phyloP scores from a whole-genome alignment of 2,888 invertebrate genomes.

The Heliconius charithonia region DNA sequence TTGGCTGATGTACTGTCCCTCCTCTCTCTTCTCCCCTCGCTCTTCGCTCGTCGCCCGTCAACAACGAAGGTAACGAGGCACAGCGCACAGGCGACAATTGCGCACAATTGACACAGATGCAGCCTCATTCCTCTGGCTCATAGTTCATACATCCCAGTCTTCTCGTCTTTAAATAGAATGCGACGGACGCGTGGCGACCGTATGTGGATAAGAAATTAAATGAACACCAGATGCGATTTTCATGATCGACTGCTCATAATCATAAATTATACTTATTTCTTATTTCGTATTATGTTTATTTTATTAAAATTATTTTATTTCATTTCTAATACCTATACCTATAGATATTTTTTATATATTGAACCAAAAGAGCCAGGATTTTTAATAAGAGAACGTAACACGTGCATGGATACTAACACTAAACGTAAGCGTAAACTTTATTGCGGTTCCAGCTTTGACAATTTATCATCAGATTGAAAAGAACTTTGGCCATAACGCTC shows the following conservation, averaged over 20 bases:
- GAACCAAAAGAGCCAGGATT: slow-evolving; percentile 2
- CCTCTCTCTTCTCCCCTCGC: slow-evolving; percentile 22
- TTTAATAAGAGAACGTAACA: slow-evolving; percentile 32
- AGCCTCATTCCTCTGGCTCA: slow-evolving; percentile 31
- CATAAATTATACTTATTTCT: slow-evolving; percentile 2
- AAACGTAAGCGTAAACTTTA: slow-evolving; percentile 41
- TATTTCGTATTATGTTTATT: neutral
- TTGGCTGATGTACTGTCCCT: slow-evolving; percentile 42
- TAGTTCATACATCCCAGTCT: slow-evolving; percentile 31
- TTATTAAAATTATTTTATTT: neutral
- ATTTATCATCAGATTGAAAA: slow-evolving; percentile 39
- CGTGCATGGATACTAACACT: slow-evolving; percentile 40
- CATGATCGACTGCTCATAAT: neutral
- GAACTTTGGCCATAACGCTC: slow-evolving; percentile 25
- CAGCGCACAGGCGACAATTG: slow-evolving; percentile 39
- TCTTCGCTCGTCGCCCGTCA: slow-evolving; percentile 30
- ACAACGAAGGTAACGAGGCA: slow-evolving; percentile 43
- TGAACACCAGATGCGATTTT: neutral
- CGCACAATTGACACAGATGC: slow-evolving; percentile 46
- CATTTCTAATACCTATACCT: neutral
- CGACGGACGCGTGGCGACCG: neutral
- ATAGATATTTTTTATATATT: slow-evolving; percentile 8
- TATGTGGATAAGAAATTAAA: slow-evolving; percentile 13
- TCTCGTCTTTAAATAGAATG: slow-evolving; percentile 19
- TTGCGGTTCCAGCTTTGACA: slow-evolving; percentile 35